Conservation (phyloP, 1,140 invertebrate genomes). For the Drosophila burlai region DNA sequence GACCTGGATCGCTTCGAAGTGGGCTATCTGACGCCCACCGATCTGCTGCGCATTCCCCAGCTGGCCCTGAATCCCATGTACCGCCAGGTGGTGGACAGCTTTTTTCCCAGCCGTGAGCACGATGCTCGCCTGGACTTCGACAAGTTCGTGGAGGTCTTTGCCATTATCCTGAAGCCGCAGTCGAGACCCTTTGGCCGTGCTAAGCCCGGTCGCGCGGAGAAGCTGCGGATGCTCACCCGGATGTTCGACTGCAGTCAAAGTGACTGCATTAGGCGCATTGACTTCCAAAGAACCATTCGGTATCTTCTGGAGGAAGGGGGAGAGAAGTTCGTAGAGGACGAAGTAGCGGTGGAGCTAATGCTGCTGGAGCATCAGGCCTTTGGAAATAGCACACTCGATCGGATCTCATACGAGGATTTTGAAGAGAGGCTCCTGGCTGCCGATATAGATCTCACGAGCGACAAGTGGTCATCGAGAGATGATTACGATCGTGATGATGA, state of each 20-base stretch:
- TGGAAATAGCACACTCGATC: background rate
- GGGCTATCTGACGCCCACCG: conserved; percentile 63
- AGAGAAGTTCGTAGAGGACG: background rate
- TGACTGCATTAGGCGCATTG: conserved; percentile 33
- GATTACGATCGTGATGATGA: background rate
- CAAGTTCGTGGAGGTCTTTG: conserved; percentile 51
- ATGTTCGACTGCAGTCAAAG: conserved; percentile 48
- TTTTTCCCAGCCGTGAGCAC: conserved; percentile 29
- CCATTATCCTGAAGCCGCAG: conserved; percentile 45
- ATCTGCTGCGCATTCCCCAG: conserved; percentile 65
- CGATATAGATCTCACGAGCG: conserved; percentile 39
- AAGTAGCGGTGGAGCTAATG: conserved; percentile 37
- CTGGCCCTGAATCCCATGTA: conserved; percentile 53
- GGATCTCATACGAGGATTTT: conserved; percentile 42
- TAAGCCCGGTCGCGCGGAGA: conserved; percentile 26
- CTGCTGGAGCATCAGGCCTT: conserved; percentile 51
- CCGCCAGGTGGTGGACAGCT: conserved; percentile 58
- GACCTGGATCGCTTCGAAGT: conserved; percentile 47
- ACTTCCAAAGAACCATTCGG: conserved; percentile 43
- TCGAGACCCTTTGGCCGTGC: background rate
- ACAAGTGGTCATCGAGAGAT: conserved; percentile 50
- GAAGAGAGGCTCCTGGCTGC: conserved; percentile 28
- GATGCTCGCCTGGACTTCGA: conserved; percentile 39
- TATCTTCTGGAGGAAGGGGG: background rate
- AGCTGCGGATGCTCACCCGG: conserved; percentile 42